These are phyloP conservation scores for Ceratitis capitata DNA, from an alignment of 1,140 invertebrate genomes.

Conservation along the genomic window DNA sequence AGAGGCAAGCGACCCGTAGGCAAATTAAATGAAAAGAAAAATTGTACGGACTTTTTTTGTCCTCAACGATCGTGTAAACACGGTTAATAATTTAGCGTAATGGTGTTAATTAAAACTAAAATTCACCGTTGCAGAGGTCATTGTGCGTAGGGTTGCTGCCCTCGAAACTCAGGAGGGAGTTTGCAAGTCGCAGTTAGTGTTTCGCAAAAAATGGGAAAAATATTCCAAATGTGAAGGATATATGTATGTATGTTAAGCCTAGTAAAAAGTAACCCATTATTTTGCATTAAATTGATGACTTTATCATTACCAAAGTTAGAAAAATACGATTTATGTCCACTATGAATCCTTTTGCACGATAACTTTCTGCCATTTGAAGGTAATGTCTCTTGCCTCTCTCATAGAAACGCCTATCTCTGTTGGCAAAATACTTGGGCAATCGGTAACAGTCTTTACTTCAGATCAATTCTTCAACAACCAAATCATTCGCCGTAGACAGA, in stretches of 20 bases:
- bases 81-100: neutral
- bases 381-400: too few relatives aligned
- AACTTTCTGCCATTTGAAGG: too few relatives aligned
- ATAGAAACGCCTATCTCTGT: too few relatives aligned
- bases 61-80: neutral
- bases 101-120: slow-evolving; percentile 27
- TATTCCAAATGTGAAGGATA: neutral
- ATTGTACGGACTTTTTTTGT: neutral
- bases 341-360: too few relatives aligned
- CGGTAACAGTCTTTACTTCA: too few relatives aligned
- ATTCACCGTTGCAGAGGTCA: neutral
- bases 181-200: neutral
- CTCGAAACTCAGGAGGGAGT: neutral
- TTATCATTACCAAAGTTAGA: too few relatives aligned
- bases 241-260: neutral
- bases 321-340: too few relatives aligned
- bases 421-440: too few relatives aligned
- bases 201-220: neutral
- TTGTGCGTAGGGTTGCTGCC: neutral
- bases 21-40: neutral
- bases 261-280: neutral
- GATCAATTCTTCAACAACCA: too few relatives aligned
- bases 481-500: too few relatives aligned
- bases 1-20: too few relatives aligned
- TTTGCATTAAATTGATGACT: neutral